Percentiles rank a stretch among this genome's conserved stretches.
Conservation (phyloP, 2,797 vertebrate species). For the Dendrocincla tyrannina region DNA sequence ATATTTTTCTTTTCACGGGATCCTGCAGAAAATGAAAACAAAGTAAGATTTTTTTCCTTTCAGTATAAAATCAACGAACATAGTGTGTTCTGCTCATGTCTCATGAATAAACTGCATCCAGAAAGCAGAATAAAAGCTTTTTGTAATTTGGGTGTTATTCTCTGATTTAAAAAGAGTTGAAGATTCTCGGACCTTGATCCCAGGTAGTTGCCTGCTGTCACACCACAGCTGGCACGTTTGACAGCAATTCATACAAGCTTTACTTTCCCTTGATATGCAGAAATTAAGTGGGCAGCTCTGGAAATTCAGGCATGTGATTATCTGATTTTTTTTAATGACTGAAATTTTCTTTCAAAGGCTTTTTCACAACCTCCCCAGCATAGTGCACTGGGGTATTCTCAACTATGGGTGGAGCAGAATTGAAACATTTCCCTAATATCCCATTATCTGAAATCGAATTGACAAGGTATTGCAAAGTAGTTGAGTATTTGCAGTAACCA, state of each 20-base stretch:
- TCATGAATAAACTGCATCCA: background rate
- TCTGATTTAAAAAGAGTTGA: background rate
- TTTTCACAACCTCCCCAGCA: background rate
- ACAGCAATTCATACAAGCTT: background rate
- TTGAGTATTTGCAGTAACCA: background rate
- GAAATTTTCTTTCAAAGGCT: background rate
- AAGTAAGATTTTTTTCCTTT: background rate
- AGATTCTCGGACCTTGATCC: background rate
- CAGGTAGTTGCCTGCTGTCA: background rate
- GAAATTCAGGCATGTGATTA: background rate
- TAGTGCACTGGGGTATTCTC: background rate
- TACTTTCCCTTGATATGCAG: background rate
- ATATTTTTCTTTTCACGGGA: background rate
- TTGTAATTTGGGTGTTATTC: background rate
- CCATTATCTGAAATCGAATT: background rate
- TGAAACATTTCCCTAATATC: background rate
- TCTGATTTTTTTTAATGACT: background rate
- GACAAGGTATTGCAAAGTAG: background rate
- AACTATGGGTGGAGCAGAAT: background rate
- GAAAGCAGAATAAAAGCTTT: background rate
- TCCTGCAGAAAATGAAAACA: background rate
- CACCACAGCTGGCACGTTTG: background rate
- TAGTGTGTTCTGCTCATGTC: background rate
- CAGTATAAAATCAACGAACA: background rate
- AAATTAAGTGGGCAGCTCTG: background rate